phyloP scores from a whole-genome alignment of 2,888 invertebrate species.

The Dryomyza anilis region DNA sequence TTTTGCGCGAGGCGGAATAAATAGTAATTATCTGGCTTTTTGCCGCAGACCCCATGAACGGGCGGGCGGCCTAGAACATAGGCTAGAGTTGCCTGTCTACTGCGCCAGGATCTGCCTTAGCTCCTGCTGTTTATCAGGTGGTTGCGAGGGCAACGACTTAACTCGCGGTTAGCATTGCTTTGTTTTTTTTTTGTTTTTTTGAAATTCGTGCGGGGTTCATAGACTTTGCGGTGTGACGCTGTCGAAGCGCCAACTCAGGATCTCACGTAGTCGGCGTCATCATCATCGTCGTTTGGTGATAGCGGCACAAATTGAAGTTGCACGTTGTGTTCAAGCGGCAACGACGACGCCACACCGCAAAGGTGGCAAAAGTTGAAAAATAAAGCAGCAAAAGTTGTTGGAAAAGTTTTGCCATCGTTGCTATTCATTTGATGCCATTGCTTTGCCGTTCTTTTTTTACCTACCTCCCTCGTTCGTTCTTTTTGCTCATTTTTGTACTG shows the following conservation, averaged over 20 bases:
- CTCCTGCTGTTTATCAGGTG: background rate
- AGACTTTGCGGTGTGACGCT: background rate
- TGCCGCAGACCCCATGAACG: background rate
- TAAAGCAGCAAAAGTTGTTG: too few species aligned
- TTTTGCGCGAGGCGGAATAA: conserved; percentile 19
- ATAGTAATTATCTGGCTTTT: conserved; percentile 28
- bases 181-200: too few species aligned
- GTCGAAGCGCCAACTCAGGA: background rate
- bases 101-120: too few species aligned
- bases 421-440: background rate
- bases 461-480: too few species aligned
- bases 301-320: background rate
- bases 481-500: too few species aligned
- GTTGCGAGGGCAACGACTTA: background rate
- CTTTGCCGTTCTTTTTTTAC: background rate
- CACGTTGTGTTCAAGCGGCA: background rate
- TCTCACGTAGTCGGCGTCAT: background rate
- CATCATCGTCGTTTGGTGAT: too few species aligned
- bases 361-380: background rate
- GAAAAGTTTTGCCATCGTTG: background rate
- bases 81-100: too few species aligned
- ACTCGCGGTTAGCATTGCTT: background rate
- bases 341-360: background rate
- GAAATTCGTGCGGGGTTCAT: too few species aligned
- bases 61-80: background rate